These are phyloP conservation scores for Pipistrellus pipistrellus DNA, from an alignment of 2,797 vertebrate species.

Conservation along the genomic window DNA sequence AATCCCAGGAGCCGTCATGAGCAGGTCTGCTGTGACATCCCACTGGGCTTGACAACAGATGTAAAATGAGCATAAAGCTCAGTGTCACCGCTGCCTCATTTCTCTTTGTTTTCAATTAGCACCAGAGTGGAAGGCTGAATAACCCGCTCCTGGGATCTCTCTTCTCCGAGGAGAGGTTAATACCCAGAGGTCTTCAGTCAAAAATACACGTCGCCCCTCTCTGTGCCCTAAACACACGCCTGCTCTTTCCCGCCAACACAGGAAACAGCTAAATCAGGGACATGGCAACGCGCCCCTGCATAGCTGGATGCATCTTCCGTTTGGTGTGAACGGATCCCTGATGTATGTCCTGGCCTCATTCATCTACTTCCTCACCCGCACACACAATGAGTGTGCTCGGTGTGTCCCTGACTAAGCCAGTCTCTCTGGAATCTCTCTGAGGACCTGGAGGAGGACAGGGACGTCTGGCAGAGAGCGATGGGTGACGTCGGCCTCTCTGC, in stretches of 20 bases:
- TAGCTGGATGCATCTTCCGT: too few species aligned
- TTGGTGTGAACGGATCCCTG: background rate
- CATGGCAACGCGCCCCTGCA: background rate
- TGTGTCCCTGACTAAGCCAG: too few species aligned
- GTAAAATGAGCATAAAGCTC: background rate
- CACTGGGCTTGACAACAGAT: background rate
- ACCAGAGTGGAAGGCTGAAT: background rate
- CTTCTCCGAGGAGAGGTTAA: background rate
- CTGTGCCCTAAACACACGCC: background rate
- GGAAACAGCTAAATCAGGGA: background rate
- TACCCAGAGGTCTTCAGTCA: background rate
- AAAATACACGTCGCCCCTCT: background rate
- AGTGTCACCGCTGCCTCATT: background rate
- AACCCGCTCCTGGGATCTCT: background rate
- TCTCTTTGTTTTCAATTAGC: too few species aligned
- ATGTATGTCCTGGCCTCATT: background rate
- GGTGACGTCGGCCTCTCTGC: background rate
- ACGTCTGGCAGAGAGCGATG: background rate
- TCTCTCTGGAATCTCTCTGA: background rate
- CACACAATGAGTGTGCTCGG: accelerated
- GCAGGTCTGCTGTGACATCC: background rate
- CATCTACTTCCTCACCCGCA: background rate
- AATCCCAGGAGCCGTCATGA: background rate
- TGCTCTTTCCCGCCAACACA: background rate
- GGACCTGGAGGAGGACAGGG: background rate